phyloP scores from a whole-genome alignment of 2,888 invertebrate genomes.

The Pristionchus exspectatus region DNA sequence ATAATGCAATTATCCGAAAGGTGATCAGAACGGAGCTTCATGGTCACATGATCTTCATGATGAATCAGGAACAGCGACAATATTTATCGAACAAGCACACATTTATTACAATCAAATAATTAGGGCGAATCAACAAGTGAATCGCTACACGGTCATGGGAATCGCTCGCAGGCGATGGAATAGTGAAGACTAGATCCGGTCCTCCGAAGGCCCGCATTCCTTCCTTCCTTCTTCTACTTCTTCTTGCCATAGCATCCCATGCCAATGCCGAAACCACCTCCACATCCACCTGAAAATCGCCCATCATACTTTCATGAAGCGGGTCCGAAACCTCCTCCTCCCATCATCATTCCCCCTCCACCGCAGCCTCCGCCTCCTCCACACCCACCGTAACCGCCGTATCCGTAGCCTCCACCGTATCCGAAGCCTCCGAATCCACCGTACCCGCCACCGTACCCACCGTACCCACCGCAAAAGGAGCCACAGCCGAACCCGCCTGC shows the following conservation, averaged over 20 bases:
- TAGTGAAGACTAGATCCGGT: too few relatives aligned
- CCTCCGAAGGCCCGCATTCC: neutral
- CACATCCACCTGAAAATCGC: conserved; percentile 3
- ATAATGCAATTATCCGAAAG: too few relatives aligned
- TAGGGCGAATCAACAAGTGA: too few relatives aligned
- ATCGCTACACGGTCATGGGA: neutral
- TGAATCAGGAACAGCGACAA: neutral
- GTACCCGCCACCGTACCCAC: conserved; percentile 45
- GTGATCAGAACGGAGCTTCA: too few relatives aligned
- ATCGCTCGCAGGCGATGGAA: neutral
- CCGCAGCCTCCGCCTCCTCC: neutral
- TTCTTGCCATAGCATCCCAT: conserved; percentile 47
- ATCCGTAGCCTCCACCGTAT: conserved; percentile 13
- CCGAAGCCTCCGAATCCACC: conserved; percentile 31
- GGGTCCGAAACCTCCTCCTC: neutral
- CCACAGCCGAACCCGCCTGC: conserved; percentile 27
- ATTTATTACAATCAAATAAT: too few relatives aligned
- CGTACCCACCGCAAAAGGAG: conserved; percentile 46
- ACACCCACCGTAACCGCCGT: neutral
- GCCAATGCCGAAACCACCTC: conserved; percentile 27
- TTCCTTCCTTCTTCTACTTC: conserved; percentile 18
- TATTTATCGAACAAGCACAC: neutral
- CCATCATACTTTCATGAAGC: neutral
- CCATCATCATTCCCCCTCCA: neutral
- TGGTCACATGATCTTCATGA: too few relatives aligned